A percentile compares a stretch with the other conserved stretches of the same genome.
phyloP scores from a whole-genome alignment of 2,797 vertebrate genomes.

The Cottoperca gobio region DNA sequence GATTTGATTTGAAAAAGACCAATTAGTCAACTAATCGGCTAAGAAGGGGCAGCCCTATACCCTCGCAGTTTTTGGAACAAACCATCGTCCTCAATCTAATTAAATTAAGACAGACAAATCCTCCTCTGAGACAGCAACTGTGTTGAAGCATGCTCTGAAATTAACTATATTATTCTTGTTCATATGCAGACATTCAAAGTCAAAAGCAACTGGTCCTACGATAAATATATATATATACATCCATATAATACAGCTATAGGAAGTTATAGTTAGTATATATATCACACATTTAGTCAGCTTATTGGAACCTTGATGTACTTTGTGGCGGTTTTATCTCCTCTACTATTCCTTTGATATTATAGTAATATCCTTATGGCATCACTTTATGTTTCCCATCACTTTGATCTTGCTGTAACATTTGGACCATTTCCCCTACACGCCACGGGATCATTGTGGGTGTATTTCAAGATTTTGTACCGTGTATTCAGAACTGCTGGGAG shows the following conservation, averaged over 20 bases:
- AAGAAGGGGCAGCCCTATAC: too few relatives aligned
- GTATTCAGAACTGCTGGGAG: constrained; percentile 45
- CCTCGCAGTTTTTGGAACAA: background rate
- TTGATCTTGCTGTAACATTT: background rate
- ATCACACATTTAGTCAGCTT: background rate
- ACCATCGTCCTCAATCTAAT: constrained; percentile 18
- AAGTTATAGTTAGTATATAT: background rate
- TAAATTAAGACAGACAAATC: constrained; percentile 21
- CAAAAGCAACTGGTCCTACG: background rate
- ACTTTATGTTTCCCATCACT: background rate
- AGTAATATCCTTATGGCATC: background rate
- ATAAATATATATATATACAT: background rate
- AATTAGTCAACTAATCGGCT: too few relatives aligned
- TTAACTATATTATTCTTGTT: background rate
- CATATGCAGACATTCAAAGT: background rate
- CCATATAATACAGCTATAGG: background rate
- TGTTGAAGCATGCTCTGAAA: background rate
- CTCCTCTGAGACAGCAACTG: constrained; percentile 27
- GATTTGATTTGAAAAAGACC: too few relatives aligned
- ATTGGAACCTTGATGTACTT: background rate
- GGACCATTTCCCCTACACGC: background rate
- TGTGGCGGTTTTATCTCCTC: background rate
- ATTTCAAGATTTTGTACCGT: constrained; percentile 9
- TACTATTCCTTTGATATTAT: background rate
- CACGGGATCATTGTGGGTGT: background rate